A percentile compares a stretch with the other conserved stretches of the same genome.
Evolutionary conservation across 2,888 invertebrate species (phyloP).

Genomic region (Ptycholaimellus sp.): DNA sequence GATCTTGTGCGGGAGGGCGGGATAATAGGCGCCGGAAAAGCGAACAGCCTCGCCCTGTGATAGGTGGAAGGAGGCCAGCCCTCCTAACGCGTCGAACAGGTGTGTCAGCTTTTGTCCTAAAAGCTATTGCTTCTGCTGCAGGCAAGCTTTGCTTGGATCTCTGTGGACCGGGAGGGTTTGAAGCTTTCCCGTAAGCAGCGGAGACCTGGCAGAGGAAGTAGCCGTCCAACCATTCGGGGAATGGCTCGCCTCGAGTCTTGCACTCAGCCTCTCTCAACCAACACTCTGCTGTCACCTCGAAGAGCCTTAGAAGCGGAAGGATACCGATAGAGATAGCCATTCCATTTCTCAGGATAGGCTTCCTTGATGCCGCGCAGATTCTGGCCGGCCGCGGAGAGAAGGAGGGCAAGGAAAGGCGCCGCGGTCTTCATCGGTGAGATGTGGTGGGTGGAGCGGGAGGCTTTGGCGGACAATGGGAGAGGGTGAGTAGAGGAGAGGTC

Average conservation of each 20-base stretch:
- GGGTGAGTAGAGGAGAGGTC: too few relatives aligned
- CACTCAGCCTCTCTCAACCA: neutral
- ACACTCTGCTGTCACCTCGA: too few relatives aligned
- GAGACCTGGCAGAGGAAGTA: constrained; percentile 24
- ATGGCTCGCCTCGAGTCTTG: constrained; percentile 21
- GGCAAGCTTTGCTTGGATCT: too few relatives aligned
- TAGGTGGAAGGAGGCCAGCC: constrained; percentile 21
- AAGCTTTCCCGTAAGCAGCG: constrained; percentile 20
- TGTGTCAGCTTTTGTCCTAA: constrained; percentile 19
- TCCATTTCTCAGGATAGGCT: constrained; percentile 4
- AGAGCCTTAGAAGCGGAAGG: too few relatives aligned
- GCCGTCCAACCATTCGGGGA: constrained; percentile 18
- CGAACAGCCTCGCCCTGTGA: constrained; percentile 20
- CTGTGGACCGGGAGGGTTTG: constrained; percentile 19
- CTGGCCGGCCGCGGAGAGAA: neutral
- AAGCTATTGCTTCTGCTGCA: too few relatives aligned
- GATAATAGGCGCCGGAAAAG: constrained; percentile 24
- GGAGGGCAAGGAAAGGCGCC: too few relatives aligned
- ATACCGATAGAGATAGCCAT: constrained; percentile 2
- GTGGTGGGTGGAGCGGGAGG: too few relatives aligned
- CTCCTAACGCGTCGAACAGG: constrained; percentile 24
- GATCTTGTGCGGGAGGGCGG: constrained; percentile 21
- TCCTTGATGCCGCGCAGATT: neutral
- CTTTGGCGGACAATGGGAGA: too few relatives aligned
- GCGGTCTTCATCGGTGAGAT: too few relatives aligned